Evolutionary conservation across 2,113 vertebrate species (phyloP).

Genomic region (Montifringilla adamsi): DNA sequence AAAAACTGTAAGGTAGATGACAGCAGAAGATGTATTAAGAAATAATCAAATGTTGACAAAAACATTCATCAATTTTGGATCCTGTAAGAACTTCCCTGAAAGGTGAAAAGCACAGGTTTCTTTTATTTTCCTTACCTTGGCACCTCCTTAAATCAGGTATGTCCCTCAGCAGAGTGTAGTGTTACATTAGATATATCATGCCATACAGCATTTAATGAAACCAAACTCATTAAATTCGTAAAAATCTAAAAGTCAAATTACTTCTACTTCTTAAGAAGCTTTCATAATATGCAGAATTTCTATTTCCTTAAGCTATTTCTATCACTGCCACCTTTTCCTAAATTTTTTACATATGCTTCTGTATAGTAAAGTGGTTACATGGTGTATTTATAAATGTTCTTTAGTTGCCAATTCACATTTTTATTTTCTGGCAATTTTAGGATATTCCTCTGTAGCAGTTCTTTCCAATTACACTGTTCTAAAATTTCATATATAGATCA

Average conservation of each 20-base stretch:
- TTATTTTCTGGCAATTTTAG: background rate
- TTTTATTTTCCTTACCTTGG: background rate
- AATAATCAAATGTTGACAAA: background rate
- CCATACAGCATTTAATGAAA: background rate
- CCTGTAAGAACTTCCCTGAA: background rate
- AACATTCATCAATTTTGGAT: background rate
- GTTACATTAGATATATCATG: background rate
- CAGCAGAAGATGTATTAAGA: background rate
- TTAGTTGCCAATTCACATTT: background rate
- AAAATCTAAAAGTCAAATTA: background rate
- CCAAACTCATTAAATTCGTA: background rate
- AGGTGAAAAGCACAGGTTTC: background rate
- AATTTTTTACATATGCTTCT: background rate
- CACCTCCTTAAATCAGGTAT: background rate
- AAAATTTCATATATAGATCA: background rate
- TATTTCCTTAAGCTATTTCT: background rate
- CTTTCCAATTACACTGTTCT: background rate
- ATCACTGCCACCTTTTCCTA: background rate
- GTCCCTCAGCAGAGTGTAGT: background rate
- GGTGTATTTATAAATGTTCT: background rate
- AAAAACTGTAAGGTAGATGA: background rate
- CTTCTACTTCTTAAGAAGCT: background rate
- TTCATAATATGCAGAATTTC: background rate
- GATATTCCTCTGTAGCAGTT: background rate
- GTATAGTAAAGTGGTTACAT: background rate